Evolutionary conservation across 2,113 vertebrate species (phyloP).

Genomic region (Trematomus loennbergii): DNA sequence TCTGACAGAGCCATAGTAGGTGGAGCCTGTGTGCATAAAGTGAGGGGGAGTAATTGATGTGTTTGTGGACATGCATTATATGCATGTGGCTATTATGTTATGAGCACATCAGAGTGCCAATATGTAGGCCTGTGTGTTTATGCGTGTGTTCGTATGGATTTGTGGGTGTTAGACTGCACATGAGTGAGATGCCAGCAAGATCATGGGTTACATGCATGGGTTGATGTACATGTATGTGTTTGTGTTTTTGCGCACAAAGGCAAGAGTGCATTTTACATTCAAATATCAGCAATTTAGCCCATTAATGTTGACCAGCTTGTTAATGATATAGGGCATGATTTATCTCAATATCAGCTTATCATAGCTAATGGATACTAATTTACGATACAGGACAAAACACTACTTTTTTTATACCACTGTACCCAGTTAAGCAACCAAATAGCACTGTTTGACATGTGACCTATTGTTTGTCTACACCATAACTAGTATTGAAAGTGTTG

Average conservation of each 20-base stretch:
- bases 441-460: no score
- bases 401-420: slow-evolving; percentile 26
- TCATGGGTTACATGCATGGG: slow-evolving; percentile 6
- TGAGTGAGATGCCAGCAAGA: slow-evolving; percentile 1
- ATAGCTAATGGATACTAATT: slow-evolving; percentile 45
- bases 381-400: slow-evolving; percentile 37
- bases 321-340: slow-evolving; percentile 39
- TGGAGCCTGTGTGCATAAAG: slow-evolving; percentile 34
- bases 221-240: neutral
- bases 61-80: neutral
- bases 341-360: slow-evolving; percentile 41
- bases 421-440: slow-evolving; percentile 11
- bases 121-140: neutral
- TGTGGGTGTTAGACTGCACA: slow-evolving; percentile 1
- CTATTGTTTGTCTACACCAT: neutral
- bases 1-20: slow-evolving; percentile 31
- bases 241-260: slow-evolving; percentile 2
- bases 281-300: slow-evolving; percentile 43
- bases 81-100: neutral
- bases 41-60: slow-evolving; percentile 12
- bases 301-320: slow-evolving; percentile 30
- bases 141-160: neutral
- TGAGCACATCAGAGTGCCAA: neutral
- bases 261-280: slow-evolving; percentile 2
- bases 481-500: neutral